Conservation (phyloP, 2,113 vertebrate genomes). For the Dryoscopus gambensis region DNA sequence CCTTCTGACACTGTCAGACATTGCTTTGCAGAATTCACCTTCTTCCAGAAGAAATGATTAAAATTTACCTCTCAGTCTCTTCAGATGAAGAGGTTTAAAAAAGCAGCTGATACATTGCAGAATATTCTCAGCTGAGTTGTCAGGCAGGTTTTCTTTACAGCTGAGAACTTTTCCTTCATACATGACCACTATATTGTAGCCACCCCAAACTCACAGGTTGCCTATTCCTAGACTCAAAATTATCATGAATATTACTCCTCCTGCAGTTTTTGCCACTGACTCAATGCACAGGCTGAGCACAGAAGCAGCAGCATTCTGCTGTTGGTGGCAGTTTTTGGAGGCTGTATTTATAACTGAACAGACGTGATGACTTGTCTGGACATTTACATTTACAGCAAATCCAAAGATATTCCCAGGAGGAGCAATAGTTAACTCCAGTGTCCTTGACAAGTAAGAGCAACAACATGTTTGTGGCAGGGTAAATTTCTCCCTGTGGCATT, state of each 20-base stretch:
- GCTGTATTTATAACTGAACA: background rate
- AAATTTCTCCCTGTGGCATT: slow-evolving; percentile 19
- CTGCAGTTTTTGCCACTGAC: background rate
- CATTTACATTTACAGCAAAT: slow-evolving; percentile 6
- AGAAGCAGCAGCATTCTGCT: background rate
- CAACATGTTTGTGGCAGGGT: background rate
- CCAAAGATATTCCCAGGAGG: background rate
- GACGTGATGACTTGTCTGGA: background rate
- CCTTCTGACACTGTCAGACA: background rate
- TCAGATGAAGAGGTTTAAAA: background rate
- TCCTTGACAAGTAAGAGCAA: slow-evolving; percentile 15
- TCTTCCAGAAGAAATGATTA: background rate
- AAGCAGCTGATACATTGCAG: background rate
- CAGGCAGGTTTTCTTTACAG: background rate
- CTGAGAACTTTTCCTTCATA: background rate
- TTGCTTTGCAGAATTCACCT: background rate
- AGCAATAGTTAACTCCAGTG: background rate
- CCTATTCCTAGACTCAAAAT: background rate
- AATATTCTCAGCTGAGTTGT: background rate
- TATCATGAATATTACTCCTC: background rate
- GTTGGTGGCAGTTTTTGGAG: background rate
- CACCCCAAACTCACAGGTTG: background rate
- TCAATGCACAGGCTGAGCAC: background rate
- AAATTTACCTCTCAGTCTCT: background rate
- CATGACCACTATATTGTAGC: background rate